Percentiles rank a stretch among this genome's conserved stretches.
Conservation (phyloP, 2,797 vertebrate genomes). For the Eleutherodactylus coqui region DNA sequence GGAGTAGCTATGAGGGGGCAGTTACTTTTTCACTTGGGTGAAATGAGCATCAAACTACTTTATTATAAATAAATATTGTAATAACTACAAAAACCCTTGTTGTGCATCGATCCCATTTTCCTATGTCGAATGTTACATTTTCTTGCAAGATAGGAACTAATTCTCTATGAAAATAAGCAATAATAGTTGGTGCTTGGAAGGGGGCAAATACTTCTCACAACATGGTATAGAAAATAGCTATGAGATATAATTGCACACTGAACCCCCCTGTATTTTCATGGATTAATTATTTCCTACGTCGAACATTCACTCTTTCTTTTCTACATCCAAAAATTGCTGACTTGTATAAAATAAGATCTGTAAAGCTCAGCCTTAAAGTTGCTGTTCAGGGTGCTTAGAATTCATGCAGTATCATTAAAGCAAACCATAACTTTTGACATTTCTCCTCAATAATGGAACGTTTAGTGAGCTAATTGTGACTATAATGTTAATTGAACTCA, state of each 20-base stretch:
- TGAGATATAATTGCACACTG: neutral
- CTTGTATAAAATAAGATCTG: neutral
- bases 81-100: no score
- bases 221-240: neutral
- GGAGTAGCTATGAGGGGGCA: neutral
- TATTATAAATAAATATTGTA: no score
- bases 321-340: neutral
- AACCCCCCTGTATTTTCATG: neutral
- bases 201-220: neutral
- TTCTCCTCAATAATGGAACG: slow-evolving; percentile 28
- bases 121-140: no score
- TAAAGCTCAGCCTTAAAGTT: neutral
- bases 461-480: slow-evolving; percentile 40
- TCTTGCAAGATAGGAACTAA: no score
- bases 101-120: no score
- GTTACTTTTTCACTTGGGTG: no score
- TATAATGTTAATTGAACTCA: slow-evolving; percentile 36
- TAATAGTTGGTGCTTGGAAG: neutral
- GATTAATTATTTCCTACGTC: neutral
- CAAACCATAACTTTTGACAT: slow-evolving; percentile 7
- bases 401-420: slow-evolving; percentile 17
- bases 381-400: neutral
- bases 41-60: no score
- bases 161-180: neutral
- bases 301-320: neutral